Conservation (phyloP, 2,797 vertebrate genomes). For the Epinephelus awoara region DNA sequence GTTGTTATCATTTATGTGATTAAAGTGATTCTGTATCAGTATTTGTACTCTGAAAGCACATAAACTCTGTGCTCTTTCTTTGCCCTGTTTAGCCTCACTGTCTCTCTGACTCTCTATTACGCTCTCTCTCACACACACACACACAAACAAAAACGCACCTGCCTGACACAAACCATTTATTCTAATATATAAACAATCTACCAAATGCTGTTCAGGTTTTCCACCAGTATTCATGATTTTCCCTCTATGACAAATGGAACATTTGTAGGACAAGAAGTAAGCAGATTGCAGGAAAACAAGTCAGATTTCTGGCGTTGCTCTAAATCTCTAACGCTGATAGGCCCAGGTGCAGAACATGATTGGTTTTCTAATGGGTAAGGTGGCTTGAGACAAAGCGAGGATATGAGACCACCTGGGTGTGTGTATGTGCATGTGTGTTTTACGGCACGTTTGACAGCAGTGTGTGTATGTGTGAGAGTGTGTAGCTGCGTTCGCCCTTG, state of each 20-base stretch:
- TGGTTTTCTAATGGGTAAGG: conserved; percentile 77
- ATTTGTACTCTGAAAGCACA: conserved; percentile 51
- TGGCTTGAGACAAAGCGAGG: conserved; percentile 55
- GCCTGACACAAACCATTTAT: conserved; percentile 65
- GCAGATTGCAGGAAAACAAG: conserved; percentile 62
- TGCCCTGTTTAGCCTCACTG: conserved; percentile 36
- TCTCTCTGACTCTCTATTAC: conserved; percentile 4
- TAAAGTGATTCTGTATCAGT: conserved; percentile 50
- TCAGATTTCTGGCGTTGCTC: conserved; percentile 43
- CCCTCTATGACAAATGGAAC: conserved; percentile 50
- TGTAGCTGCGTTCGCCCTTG: conserved; percentile 39
- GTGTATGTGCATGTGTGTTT: conserved; percentile 45
- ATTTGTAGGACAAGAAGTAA: conserved; percentile 61
- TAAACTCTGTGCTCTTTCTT: conserved; percentile 29
- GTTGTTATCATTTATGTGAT: conserved; percentile 52
- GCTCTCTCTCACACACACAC: conserved; percentile 6
- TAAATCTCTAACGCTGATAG: conserved; percentile 44
- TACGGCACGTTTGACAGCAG: conserved; percentile 46
- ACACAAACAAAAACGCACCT: conserved; percentile 25
- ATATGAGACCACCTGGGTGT: conserved; percentile 69
- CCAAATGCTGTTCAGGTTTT: conserved; percentile 50
- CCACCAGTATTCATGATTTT: conserved; percentile 36
- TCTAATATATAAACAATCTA: conserved; percentile 59
- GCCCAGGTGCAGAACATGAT: conserved; percentile 79
- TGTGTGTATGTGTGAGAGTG: conserved; percentile 24